Base-by-base conservation (phyloP, 2,113 vertebrate species). In the Cottus gobio region DNA sequence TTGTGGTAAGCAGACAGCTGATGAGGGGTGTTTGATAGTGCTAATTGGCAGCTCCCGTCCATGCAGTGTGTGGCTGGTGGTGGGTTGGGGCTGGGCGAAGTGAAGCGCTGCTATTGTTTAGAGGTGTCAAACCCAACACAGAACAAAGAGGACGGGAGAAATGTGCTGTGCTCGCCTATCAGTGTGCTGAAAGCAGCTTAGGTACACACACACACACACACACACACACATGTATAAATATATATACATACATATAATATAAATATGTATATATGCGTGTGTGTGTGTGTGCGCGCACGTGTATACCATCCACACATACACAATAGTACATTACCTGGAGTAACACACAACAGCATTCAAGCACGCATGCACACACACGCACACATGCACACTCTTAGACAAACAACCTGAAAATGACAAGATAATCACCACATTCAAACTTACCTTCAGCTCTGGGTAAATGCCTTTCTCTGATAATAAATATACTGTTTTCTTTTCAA, bases 361-460 rank as follows among this genome's bases (percentile, higher is more conserved):
- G 46, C 83, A 13, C 64, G 52, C 79, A 80, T 24, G 12, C 66
- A 48, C 60, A 57, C 84, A 76, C 78, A 30, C 57, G 2, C 73
- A 54, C 76, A 66, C 63, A 72, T 56, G 26, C 84, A 72, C 68
- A 71, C 71, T 70, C 80, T 71, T 60, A 64, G 62, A 88, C 80
- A 92, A 90, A 91, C 83, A 75, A 58, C 70, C 75, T 79, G 82
- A 91, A 93, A 94, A 93, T 95, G 95, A 95, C 95, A 95, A 95
- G 93, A 96, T 96, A 96, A 96, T 96, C 89, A 94, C 90, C 79
- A 88, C 94, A 94, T 96, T 95, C 91, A 93, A 92, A 93, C 91
- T 94, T 95, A 95, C 94, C 94, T 95, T 94, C 91, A 93, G 93
- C 89, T 85, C 88, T 60, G 86, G 80, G 77, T 89, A 94, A 92